Evolutionary conservation across 2,888 invertebrate genomes (phyloP).

Genomic region (Dryomyza anilis): DNA sequence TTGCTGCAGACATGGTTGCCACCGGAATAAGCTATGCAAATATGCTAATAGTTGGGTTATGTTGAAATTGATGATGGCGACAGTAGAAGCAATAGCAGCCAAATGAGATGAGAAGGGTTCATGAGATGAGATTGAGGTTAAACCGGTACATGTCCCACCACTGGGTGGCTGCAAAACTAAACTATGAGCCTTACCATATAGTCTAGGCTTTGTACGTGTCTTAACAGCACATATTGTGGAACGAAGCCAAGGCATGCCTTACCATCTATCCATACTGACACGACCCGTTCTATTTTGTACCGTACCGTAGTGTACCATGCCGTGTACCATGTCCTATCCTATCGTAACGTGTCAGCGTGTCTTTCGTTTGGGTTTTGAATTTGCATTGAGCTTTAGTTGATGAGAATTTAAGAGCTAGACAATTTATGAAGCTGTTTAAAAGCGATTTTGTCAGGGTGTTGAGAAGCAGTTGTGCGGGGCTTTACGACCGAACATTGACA

Average conservation of each 20-base stretch:
- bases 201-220: slow-evolving; percentile 14
- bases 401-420: slow-evolving; percentile 17
- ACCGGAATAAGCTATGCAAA: slow-evolving; percentile 21
- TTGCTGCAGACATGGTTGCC: slow-evolving; percentile 3
- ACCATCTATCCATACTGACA: background rate
- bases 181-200: background rate
- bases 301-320: background rate
- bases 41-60: slow-evolving; percentile 23
- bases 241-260: background rate
- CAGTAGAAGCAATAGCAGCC: no score
- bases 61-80: slow-evolving; percentile 15
- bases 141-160: background rate
- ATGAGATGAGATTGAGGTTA: no score
- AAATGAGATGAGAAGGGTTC: slow-evolving; percentile 13
- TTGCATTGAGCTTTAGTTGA: slow-evolving; percentile 16
- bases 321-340: background rate
- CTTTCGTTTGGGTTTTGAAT: background rate
- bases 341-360: background rate
- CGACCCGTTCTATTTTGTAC: background rate
- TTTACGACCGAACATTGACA: background rate
- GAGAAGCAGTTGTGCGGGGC: background rate
- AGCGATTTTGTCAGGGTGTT: slow-evolving; percentile 4
- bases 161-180: background rate
- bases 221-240: background rate
- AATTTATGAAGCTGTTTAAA: slow-evolving; percentile 7